phyloP scores from a whole-genome alignment of 2,113 vertebrate species.

The Coreoperca whiteheadi region DNA sequence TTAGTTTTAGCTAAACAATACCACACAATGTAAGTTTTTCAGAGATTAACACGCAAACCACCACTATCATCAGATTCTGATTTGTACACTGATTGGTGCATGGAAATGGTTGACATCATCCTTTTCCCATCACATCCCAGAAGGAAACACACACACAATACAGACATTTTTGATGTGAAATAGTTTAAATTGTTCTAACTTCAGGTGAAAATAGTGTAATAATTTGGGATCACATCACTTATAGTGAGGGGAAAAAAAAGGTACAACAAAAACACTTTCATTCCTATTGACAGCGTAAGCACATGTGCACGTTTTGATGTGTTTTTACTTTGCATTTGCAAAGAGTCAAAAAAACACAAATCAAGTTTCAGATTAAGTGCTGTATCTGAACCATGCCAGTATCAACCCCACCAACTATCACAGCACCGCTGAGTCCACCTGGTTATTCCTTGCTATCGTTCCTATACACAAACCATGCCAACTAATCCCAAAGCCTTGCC shows the following conservation, averaged over 20 bases:
- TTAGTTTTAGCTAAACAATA: too few species aligned
- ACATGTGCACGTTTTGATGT: neutral
- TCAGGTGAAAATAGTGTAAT: neutral
- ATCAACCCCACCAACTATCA: neutral
- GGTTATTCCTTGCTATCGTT: conserved; percentile 19
- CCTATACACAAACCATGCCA: neutral
- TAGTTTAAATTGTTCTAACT: neutral
- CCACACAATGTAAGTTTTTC: neutral
- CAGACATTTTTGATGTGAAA: neutral
- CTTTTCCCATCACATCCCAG: neutral
- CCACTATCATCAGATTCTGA: neutral
- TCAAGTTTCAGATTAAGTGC: neutral
- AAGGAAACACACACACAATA: neutral
- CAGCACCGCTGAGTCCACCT: neutral
- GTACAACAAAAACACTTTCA: neutral
- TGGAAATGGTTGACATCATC: neutral
- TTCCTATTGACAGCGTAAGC: neutral
- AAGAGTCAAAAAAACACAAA: neutral
- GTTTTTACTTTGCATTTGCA: neutral
- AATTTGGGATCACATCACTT: neutral
- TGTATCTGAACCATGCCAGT: neutral
- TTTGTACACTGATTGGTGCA: neutral
- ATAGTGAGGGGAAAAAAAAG: neutral
- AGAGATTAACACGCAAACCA: neutral
- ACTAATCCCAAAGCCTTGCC: neutral